Base-by-base conservation (phyloP, 2,113 vertebrate genomes). In the Gymnobelideus leadbeateri region DNA sequence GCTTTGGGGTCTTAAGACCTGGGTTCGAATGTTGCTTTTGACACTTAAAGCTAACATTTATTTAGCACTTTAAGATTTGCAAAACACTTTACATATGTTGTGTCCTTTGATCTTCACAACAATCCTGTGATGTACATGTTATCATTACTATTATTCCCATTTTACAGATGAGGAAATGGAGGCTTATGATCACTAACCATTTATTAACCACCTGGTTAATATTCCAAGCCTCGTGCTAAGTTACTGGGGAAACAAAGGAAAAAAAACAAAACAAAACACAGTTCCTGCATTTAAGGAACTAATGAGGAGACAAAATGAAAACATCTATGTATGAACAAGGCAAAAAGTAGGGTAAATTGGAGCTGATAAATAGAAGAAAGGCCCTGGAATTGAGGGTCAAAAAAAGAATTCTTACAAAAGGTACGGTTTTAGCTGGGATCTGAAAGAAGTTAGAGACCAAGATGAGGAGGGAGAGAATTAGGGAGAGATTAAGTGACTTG, bases 1-100 rank as follows among this genome's bases (percentile, higher is more conserved):
- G 6, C 21, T 94, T 95, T 94, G 92, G 46, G 90, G 43, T 61
- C 54, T 90, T n/a, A 25, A 95, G 89, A 54, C 53, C 19, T 61
- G 53, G 46, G 24, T 53, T 93, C 90, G 55, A 90, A 37, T 92
- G 57, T 31, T 54, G 25, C 28, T 91, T 92, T 77, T 77, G 37
- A 84, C n/a, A 43, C 68, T 84, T 77, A 37, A 31, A 68, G 28
- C 31, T 68, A 77, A 77, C 5, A n/a, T 68, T 68, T 68, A 68
- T 68, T 14, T n/a, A 77, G 68, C 14, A 43, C 61, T n/a, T 57
- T 28, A 28, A 28, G 55, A 57, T 57, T 57, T 19, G 4, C 61
- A 77, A 77, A n/a, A 77, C 61, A 77, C 19, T 84, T 84, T 84
- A 84, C 68, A 84, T 43, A 43, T 43, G 68, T 8, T 21, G 2